A percentile compares a stretch with the other conserved stretches of the same genome.
phyloP scores from a whole-genome alignment of 2,888 invertebrate species.

The Amaurobius ferox region DNA sequence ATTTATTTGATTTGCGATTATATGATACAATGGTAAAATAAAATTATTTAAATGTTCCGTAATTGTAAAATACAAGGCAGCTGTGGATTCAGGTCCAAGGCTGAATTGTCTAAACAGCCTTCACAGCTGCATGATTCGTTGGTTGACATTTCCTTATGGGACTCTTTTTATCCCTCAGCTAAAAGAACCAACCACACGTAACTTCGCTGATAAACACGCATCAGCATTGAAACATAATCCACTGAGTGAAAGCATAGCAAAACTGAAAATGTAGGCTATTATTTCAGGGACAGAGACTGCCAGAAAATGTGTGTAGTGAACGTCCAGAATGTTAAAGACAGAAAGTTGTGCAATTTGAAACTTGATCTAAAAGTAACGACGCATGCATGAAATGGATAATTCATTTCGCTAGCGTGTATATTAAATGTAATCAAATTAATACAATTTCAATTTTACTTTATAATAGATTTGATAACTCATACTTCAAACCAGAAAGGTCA shows the following conservation, averaged over 20 bases:
- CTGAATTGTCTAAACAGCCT: conserved; percentile 29
- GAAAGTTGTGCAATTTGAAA: neutral
- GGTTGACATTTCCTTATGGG: conserved; percentile 51
- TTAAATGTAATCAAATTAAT: too few relatives aligned
- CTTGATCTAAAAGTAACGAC: too few relatives aligned
- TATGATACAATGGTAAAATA: too few relatives aligned
- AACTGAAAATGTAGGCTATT: neutral
- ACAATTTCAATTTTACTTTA: neutral
- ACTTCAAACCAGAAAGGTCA: too few relatives aligned
- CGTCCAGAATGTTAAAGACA: neutral
- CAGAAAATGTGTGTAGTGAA: neutral
- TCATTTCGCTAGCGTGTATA: too few relatives aligned
- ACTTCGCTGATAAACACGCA: conserved; percentile 33
- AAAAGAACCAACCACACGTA: conserved; percentile 30
- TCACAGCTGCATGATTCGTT: conserved; percentile 25
- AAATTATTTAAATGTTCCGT: too few relatives aligned
- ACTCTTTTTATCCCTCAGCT: conserved; percentile 16
- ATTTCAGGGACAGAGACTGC: neutral
- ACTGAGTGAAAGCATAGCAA: neutral
- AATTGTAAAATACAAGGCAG: conserved; percentile 30
- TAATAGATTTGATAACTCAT: too few relatives aligned
- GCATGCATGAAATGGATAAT: too few relatives aligned
- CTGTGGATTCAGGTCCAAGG: conserved; percentile 43
- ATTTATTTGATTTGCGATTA: too few relatives aligned
- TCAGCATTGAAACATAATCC: conserved; percentile 16